phyloP scores from a whole-genome alignment of 2,797 vertebrate species.

The Cryptoprocta ferox region DNA sequence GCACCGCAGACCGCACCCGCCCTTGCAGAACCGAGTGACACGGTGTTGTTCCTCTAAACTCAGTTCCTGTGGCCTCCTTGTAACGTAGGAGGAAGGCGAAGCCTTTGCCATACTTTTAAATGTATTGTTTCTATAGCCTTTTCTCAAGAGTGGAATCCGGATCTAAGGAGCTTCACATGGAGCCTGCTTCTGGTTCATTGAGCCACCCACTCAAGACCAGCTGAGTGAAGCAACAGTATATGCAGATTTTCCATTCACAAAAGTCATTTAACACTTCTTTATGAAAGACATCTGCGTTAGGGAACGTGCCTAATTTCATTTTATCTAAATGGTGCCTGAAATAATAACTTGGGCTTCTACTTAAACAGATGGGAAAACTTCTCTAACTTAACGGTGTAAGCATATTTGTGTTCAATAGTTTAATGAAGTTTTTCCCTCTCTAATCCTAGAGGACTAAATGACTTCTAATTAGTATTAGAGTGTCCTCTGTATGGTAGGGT shows the following conservation, averaged over 20 bases:
- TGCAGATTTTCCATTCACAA: conserved; percentile 71
- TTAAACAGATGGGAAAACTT: conserved; percentile 51
- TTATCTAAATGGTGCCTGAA: conserved; percentile 21
- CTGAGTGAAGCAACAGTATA: conserved; percentile 46
- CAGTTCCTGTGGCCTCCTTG: neutral
- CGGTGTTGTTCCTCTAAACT: neutral
- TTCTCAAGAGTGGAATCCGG: neutral
- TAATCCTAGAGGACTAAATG: conserved; percentile 40
- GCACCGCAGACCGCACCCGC: conserved; percentile 69
- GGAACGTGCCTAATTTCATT: conserved; percentile 41
- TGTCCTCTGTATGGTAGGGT: neutral
- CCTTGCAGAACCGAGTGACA: conserved; percentile 14
- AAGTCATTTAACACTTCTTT: conserved; percentile 59
- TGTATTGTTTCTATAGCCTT: neutral
- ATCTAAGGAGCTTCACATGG: neutral
- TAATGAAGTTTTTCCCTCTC: conserved; percentile 47
- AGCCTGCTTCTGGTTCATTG: conserved; percentile 28
- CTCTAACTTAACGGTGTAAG: neutral
- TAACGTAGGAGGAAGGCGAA: neutral
- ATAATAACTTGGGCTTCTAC: neutral
- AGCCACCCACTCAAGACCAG: conserved; percentile 31
- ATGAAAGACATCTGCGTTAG: neutral
- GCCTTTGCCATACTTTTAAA: neutral
- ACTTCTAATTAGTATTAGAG: neutral
- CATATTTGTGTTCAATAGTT: conserved; percentile 51